Conservation (phyloP, 2,797 vertebrate species). For the Phoeniculus purpureus region DNA sequence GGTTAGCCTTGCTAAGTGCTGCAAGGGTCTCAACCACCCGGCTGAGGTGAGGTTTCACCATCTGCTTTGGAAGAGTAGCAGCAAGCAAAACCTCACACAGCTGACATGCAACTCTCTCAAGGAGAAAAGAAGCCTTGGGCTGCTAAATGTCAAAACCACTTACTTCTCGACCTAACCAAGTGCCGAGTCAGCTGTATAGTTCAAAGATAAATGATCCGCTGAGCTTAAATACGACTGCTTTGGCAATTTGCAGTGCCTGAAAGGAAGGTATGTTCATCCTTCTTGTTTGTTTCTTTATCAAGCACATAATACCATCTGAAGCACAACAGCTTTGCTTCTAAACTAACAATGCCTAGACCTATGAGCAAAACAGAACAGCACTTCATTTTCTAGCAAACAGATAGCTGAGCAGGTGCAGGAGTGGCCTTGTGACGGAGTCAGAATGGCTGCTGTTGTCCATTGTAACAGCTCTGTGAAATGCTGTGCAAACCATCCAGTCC, state of each 20-base stretch:
- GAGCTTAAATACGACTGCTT: background rate
- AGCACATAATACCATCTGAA: background rate
- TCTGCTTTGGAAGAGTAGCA: conserved; percentile 64
- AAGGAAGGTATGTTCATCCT: background rate
- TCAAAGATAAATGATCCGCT: conserved; percentile 44
- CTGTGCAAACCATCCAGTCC: background rate
- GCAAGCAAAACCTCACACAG: conserved; percentile 28
- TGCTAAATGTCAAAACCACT: conserved; percentile 57
- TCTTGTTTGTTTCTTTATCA: background rate
- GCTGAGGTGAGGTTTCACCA: conserved; percentile 65
- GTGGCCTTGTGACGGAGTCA: background rate
- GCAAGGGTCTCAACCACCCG: conserved; percentile 31
- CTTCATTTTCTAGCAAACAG: conserved; percentile 10
- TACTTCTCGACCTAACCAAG: conserved; percentile 46
- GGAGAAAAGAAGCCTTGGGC: conserved; percentile 69
- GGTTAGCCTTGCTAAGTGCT: conserved; percentile 53
- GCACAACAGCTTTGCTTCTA: conserved; percentile 19
- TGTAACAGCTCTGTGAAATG: background rate
- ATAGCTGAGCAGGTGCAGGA: background rate
- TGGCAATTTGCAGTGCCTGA: background rate
- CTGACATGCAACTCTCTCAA: conserved; percentile 64
- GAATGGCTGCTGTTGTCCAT: background rate
- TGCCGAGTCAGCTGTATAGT: conserved; percentile 57
- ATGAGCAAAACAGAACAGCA: background rate
- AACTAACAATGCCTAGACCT: conserved; percentile 31